These are phyloP conservation scores for Caenorhabditis auriculariae DNA, from an alignment of 2,888 invertebrate genomes.

Conservation along the genomic window DNA sequence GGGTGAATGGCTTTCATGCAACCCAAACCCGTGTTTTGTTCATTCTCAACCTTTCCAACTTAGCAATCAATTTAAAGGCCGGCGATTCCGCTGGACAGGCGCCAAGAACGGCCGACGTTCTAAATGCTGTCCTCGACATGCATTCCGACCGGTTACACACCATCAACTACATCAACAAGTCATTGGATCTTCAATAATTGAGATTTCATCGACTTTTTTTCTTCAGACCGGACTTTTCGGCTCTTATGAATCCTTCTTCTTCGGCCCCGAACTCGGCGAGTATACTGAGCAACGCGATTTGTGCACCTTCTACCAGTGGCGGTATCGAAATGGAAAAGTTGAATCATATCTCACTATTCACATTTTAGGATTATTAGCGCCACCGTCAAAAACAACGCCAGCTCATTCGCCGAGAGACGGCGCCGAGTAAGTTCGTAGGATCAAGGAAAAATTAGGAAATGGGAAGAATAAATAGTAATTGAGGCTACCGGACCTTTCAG, in stretches of 20 bases:
- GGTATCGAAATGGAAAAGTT: too few species aligned
- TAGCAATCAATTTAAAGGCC: conserved; percentile 18
- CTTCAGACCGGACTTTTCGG: conserved; percentile 24
- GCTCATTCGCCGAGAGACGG: conserved; percentile 36
- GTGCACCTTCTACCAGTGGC: conserved; percentile 27
- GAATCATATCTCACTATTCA: too few species aligned
- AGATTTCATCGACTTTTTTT: not conserved
- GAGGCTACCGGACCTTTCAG: too few species aligned
- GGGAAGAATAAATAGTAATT: too few species aligned
- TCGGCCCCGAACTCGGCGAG: conserved; percentile 49
- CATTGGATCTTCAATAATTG: conserved; percentile 5
- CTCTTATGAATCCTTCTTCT: conserved; percentile 35
- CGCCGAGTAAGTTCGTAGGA: too few species aligned
- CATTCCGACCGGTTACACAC: conserved; percentile 47
- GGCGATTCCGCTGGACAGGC: conserved; percentile 48
- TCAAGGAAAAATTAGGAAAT: too few species aligned
- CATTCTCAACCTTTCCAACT: too few species aligned
- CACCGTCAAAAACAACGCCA: conserved; percentile 29
- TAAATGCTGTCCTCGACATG: conserved; percentile 61
- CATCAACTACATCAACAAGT: conserved; percentile 38
- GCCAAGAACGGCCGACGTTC: conserved; percentile 61
- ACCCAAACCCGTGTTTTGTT: too few species aligned
- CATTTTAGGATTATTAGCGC: too few species aligned
- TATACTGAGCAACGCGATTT: conserved; percentile 27
- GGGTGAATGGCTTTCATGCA: conserved; percentile 3